A percentile compares a stretch with the other conserved stretches of the same genome.
phyloP scores from a whole-genome alignment of 1,140 invertebrate genomes.

The Microvelia longipes region DNA sequence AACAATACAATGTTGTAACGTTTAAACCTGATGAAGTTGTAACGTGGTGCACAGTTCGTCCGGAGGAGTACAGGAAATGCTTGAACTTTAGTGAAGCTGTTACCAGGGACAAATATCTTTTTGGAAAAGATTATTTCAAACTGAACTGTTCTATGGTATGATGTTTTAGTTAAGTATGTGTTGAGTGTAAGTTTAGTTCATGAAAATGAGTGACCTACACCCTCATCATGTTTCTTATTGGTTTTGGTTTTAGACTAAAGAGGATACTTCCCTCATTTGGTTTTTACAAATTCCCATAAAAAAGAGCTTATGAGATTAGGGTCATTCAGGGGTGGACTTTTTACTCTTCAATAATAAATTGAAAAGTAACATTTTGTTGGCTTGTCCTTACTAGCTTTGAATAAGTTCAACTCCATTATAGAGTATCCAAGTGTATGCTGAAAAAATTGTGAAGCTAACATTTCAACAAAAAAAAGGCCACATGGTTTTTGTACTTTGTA shows the following conservation, averaged over 20 bases:
- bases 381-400: no score
- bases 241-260: background rate
- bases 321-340: constrained; percentile 26
- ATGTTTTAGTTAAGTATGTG: background rate
- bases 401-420: no score
- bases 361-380: no score
- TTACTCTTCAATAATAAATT: constrained; percentile 30
- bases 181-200: background rate
- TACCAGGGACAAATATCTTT: constrained; percentile 42
- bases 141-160: constrained; percentile 44
- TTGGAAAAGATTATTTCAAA: constrained; percentile 43
- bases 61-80: constrained; percentile 60
- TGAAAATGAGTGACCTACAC: background rate
- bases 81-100: constrained; percentile 47
- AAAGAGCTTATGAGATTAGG: constrained; percentile 47
- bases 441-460: no score
- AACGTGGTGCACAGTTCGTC: constrained; percentile 60
- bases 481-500: no score
- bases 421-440: no score
- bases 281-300: constrained; percentile 34
- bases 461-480: no score
- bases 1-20: no score
- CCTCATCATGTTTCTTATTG: background rate
- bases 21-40: no score
- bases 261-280: background rate